Conservation (phyloP, 2,888 invertebrate species). For the Hirtodrosophila trivittata region DNA sequence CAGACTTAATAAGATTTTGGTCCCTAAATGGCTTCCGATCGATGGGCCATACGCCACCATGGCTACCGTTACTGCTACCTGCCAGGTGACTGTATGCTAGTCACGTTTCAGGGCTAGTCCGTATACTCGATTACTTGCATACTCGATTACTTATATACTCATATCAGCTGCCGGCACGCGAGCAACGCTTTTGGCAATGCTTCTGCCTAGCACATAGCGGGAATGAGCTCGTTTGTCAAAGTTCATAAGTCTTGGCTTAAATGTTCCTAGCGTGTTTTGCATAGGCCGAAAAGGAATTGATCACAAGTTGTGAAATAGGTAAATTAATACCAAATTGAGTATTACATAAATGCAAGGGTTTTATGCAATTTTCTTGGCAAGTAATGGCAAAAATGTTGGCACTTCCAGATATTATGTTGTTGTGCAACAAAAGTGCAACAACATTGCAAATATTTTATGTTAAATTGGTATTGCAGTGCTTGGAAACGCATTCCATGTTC, state of each 20-base stretch:
- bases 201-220: neutral
- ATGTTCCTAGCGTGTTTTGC: neutral
- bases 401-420: no score
- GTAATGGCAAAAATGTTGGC: no score
- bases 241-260: conserved; percentile 9
- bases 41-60: conserved; percentile 1
- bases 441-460: no score
- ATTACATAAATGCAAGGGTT: no score
- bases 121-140: neutral
- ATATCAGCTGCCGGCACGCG: conserved; percentile 31
- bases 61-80: conserved; percentile 27
- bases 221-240: conserved; percentile 10
- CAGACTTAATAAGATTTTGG: conserved; percentile 4
- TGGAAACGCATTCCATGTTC: no score
- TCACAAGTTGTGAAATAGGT: no score
- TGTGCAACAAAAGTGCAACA: no score
- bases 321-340: no score
- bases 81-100: conserved; percentile 46
- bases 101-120: conserved; percentile 61
- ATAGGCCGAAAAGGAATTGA: no score
- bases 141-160: neutral
- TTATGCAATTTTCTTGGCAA: no score
- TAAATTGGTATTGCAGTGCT: no score
- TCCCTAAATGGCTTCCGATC: conserved; percentile 15
- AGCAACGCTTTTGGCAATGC: conserved; percentile 15